phyloP scores from a whole-genome alignment of 2,797 vertebrate genomes.

The Leontocebus nigricollis region DNA sequence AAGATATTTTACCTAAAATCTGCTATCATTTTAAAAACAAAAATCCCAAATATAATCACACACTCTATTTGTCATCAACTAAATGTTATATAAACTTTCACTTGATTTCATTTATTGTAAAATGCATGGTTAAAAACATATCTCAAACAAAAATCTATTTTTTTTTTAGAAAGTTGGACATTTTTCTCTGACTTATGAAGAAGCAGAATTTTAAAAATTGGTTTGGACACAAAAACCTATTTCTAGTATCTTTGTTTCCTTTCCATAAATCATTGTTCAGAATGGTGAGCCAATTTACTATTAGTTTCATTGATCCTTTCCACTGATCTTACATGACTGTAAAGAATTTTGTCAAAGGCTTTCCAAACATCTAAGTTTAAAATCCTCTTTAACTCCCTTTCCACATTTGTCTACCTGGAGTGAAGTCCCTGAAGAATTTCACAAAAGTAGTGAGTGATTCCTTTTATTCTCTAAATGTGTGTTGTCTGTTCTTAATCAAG shows the following conservation, averaged over 20 bases:
- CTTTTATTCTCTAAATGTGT: constrained; percentile 60
- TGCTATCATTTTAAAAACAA: not conserved
- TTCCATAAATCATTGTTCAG: constrained; percentile 61
- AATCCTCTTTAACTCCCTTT: constrained; percentile 74
- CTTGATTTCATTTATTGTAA: not conserved
- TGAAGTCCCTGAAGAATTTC: constrained; percentile 68
- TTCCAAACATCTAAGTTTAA: constrained; percentile 66
- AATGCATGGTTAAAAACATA: not conserved
- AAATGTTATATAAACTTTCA: not conserved
- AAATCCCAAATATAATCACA: not conserved
- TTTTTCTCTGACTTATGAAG: constrained; percentile 21
- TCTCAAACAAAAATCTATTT: not conserved
- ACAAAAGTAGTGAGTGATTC: constrained; percentile 58
- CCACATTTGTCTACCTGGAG: constrained; percentile 64
- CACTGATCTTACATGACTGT: constrained; percentile 46
- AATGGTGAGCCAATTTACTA: constrained; percentile 59
- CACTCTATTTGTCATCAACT: not conserved
- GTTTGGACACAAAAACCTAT: constrained; percentile 42
- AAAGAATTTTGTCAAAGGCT: constrained; percentile 72
- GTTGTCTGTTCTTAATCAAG: constrained; percentile 80
- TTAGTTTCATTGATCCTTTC: constrained; percentile 64
- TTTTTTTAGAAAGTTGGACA: not conserved
- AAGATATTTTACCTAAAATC: not conserved
- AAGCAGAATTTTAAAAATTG: constrained; percentile 37
- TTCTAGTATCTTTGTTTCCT: constrained; percentile 68